A percentile compares a stretch with the other conserved stretches of the same genome.
These are phyloP conservation scores for Trididemnum miniatum DNA, from an alignment of 23 tunicate species.

Conservation along the genomic window DNA sequence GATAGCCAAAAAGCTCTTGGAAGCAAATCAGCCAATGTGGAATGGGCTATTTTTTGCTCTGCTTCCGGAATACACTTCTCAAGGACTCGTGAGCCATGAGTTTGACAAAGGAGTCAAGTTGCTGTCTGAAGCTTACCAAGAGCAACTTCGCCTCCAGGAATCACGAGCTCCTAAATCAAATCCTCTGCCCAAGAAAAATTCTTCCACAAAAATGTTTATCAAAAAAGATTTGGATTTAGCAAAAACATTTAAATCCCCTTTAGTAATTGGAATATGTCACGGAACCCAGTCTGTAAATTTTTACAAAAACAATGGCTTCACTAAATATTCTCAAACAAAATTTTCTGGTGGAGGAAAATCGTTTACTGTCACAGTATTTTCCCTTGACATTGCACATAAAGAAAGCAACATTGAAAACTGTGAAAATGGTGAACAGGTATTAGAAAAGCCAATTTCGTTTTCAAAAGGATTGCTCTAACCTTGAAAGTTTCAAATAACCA, in stretches of 20 bases:
- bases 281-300: neutral
- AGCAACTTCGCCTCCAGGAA: neutral
- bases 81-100: constrained; percentile 17
- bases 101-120: neutral
- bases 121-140: neutral
- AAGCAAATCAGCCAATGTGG: constrained; percentile 36
- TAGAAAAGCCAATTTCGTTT: too few species aligned
- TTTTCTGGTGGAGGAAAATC: neutral
- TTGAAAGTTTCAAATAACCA: too few species aligned
- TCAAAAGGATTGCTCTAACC: too few species aligned
- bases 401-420: too few species aligned
- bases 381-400: neutral
- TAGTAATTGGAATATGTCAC: constrained; percentile 1
- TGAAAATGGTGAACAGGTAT: too few species aligned
- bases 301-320: constrained; percentile 2
- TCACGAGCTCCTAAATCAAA: too few species aligned
- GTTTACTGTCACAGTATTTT: neutral
- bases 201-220: neutral
- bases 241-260: neutral
- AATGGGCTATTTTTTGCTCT: constrained; percentile 55
- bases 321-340: neutral
- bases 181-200: neutral
- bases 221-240: neutral
- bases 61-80: constrained; percentile 39
- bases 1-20: constrained; percentile 11